Evolutionary conservation across 2,113 vertebrate genomes (phyloP).

Genomic region (Psittacula cyanocephala): DNA sequence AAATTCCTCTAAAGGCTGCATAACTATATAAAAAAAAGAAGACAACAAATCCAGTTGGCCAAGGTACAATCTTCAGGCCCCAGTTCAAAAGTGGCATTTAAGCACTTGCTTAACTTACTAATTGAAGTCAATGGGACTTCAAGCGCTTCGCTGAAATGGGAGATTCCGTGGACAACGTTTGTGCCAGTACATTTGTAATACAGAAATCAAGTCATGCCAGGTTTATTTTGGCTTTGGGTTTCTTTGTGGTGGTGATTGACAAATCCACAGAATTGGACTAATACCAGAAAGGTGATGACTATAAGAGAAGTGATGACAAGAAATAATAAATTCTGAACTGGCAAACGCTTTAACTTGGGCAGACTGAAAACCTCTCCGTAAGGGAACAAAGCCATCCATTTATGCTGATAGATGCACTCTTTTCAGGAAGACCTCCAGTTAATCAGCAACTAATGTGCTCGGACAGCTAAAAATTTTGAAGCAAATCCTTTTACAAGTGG

Average conservation of each 20-base stretch:
- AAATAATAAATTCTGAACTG: slow-evolving; percentile 55
- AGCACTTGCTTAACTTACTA: slow-evolving; percentile 53
- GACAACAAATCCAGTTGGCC: not conserved
- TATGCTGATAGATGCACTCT: slow-evolving; percentile 53
- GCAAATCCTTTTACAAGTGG: not conserved
- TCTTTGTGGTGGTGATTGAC: slow-evolving; percentile 62
- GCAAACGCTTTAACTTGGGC: not conserved
- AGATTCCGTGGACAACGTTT: slow-evolving; percentile 22
- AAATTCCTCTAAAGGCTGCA: slow-evolving; percentile 5
- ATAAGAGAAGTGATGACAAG: slow-evolving; percentile 48
- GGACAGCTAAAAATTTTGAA: slow-evolving; percentile 38
- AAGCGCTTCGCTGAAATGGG: slow-evolving; percentile 50
- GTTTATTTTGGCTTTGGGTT: slow-evolving; percentile 56
- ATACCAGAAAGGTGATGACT: slow-evolving; percentile 56
- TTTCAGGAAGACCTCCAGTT: slow-evolving; percentile 51
- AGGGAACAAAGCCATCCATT: slow-evolving; percentile 1
- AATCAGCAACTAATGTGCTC: slow-evolving; percentile 44
- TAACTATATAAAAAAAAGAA: not conserved
- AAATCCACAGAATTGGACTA: slow-evolving; percentile 58
- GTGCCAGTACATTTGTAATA: slow-evolving; percentile 52
- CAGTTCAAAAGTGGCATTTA: not conserved
- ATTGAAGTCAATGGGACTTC: slow-evolving; percentile 53
- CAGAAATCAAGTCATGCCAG: slow-evolving; percentile 32
- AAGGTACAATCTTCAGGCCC: not conserved
- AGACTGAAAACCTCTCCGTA: slow-evolving; percentile 13